These are phyloP conservation scores for Bilobella aurantiaca DNA, from an alignment of 1,140 invertebrate genomes.

Conservation along the genomic window DNA sequence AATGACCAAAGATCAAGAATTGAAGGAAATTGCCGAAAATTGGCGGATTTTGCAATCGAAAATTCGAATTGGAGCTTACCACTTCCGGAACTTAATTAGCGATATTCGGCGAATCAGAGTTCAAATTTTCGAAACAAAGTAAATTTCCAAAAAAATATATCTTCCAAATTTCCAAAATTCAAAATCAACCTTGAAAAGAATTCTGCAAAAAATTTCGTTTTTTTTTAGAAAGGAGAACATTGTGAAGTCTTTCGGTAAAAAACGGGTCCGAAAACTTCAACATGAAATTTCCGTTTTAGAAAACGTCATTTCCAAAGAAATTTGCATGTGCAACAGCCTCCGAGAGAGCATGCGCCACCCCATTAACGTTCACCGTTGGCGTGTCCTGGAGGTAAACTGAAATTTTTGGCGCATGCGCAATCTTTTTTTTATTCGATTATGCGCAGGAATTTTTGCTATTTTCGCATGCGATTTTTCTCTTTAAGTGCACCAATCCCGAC, in stretches of 20 bases:
- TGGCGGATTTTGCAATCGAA: conserved; percentile 26
- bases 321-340: conserved; percentile 27
- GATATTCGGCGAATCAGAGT: conserved; percentile 24
- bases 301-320: conserved; percentile 28
- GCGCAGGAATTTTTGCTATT: too few species aligned
- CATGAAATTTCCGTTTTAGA: conserved; percentile 28
- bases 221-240: conserved; percentile 11
- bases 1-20: conserved; percentile 19
- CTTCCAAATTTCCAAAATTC: too few species aligned
- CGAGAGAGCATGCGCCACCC: conserved; percentile 18
- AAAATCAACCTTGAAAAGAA: too few species aligned
- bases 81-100: conserved; percentile 22
- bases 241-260: not conserved
- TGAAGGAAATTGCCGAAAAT: conserved; percentile 19
- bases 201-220: too few species aligned
- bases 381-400: conserved; percentile 24
- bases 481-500: conserved; percentile 18
- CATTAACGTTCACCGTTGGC: conserved; percentile 33
- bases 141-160: not conserved
- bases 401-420: too few species aligned
- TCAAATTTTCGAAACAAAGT: conserved; percentile 17
- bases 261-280: conserved; percentile 1
- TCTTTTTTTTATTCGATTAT: too few species aligned
- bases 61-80: conserved; percentile 29
- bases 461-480: conserved; percentile 1